phyloP scores from a whole-genome alignment of 1,140 invertebrate species.

The Proales similis region DNA sequence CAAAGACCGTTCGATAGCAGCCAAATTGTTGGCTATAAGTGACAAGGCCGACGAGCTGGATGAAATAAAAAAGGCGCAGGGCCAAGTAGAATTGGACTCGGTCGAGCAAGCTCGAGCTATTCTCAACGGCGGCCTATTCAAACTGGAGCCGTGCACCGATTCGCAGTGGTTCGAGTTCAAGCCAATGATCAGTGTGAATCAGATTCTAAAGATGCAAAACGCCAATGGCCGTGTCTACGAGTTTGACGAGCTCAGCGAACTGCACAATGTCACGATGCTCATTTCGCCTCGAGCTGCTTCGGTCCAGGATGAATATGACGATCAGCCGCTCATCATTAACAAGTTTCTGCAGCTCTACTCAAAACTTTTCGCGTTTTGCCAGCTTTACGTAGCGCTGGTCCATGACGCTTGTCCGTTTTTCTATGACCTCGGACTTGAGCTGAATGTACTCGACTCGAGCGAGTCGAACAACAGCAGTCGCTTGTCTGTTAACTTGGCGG shows the following conservation, averaged over 20 bases:
- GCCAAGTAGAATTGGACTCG: constrained; percentile 47
- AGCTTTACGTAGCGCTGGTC: too few species aligned
- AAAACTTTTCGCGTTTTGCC: too few species aligned
- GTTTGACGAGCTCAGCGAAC: background rate
- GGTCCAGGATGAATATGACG: too few species aligned
- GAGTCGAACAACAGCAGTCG: too few species aligned
- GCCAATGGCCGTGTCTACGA: too few species aligned
- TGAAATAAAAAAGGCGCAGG: constrained; percentile 45
- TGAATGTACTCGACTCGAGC: too few species aligned
- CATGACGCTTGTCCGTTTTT: too few species aligned
- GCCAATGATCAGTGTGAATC: background rate
- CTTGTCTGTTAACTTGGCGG: too few species aligned
- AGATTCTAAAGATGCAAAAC: too few species aligned
- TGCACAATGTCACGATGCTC: constrained; percentile 25
- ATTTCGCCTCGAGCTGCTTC: constrained; percentile 8
- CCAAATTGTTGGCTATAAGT: constrained; percentile 42
- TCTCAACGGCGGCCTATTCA: constrained; percentile 43
- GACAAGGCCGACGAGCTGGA: constrained; percentile 42
- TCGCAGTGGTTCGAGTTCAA: background rate
- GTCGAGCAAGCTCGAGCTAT: constrained; percentile 45
- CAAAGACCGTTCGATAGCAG: constrained; percentile 42
- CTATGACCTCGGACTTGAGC: too few species aligned
- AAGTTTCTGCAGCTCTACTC: too few species aligned
- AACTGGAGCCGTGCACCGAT: constrained; percentile 39
- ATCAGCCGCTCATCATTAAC: too few species aligned